Conservation (phyloP, 2,113 vertebrate species). For the Murina feae region DNA sequence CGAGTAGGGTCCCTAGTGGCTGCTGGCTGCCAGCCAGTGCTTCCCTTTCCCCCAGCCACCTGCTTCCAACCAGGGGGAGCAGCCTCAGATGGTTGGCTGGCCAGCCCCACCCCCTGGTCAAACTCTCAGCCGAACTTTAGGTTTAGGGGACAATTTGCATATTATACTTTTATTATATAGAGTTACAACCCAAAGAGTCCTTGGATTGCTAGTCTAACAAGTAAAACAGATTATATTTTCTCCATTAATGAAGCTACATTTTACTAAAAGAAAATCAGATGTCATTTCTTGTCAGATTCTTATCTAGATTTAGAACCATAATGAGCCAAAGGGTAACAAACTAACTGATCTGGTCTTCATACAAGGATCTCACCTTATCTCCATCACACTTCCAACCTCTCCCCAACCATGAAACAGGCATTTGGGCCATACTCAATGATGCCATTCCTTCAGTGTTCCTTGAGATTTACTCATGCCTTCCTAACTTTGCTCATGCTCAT, state of each 20-base stretch:
- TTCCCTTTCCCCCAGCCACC: too few relatives aligned
- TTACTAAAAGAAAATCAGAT: background rate
- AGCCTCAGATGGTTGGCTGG: too few relatives aligned
- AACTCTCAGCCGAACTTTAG: too few relatives aligned
- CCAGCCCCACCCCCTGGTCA: too few relatives aligned
- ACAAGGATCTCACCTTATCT: background rate
- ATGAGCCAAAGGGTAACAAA: background rate
- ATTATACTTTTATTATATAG: too few relatives aligned
- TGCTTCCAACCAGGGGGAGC: too few relatives aligned
- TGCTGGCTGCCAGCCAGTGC: too few relatives aligned
- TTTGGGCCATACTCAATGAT: background rate
- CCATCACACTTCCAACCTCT: background rate
- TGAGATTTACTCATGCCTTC: background rate
- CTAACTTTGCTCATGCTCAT: background rate
- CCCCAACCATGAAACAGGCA: background rate
- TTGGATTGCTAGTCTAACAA: background rate
- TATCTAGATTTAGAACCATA: background rate
- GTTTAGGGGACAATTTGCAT: too few relatives aligned
- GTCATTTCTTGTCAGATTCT: background rate
- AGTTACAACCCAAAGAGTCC: background rate
- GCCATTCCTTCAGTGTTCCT: background rate
- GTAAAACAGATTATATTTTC: background rate
- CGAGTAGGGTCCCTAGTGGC: too few relatives aligned
- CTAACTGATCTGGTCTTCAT: background rate
- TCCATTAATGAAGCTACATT: background rate